phyloP scores from a whole-genome alignment of 2,888 invertebrate genomes.

The Omphaloscelis lunosa region DNA sequence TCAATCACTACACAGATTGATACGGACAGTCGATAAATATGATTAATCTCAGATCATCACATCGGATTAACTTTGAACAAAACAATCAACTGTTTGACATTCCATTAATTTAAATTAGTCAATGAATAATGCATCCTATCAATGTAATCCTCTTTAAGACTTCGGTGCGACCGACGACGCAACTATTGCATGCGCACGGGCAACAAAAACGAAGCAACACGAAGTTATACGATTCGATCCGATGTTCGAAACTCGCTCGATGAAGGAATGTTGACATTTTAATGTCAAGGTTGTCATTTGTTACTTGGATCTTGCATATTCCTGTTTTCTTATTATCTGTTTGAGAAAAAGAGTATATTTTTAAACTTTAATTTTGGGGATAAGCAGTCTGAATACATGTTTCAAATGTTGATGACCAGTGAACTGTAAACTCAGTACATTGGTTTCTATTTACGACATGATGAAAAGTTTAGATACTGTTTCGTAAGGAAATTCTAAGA shows the following conservation, averaged over 20 bases:
- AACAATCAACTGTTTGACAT: constrained; percentile 5
- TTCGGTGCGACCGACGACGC: constrained; percentile 45
- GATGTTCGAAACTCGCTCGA: constrained; percentile 60
- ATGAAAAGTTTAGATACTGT: not conserved
- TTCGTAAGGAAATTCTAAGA: not conserved
- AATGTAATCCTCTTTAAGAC: constrained; percentile 30
- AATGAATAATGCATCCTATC: constrained; percentile 37
- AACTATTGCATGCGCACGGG: constrained; percentile 20
- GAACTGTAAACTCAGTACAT: not conserved
- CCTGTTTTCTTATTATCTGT: constrained; percentile 27
- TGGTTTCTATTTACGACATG: not conserved
- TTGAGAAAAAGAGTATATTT: constrained; percentile 4
- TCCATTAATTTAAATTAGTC: constrained; percentile 32
- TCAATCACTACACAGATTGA: constrained; percentile 25
- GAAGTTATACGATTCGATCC: constrained; percentile 50
- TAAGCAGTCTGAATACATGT: not conserved
- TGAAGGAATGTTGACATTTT: constrained; percentile 83
- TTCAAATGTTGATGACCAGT: not conserved
- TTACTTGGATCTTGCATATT: constrained; percentile 39
- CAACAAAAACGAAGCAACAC: constrained; percentile 54
- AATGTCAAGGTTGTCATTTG: constrained; percentile 78
- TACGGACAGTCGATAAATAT: not conserved
- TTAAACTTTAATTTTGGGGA: not conserved
- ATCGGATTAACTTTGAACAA: constrained; percentile 15
- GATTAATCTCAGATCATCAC: not conserved